A percentile compares a stretch with the other conserved stretches of the same genome.
These are phyloP conservation scores for Drosophila arizonae DNA, from an alignment of 1,140 invertebrate genomes.

Conservation along the genomic window DNA sequence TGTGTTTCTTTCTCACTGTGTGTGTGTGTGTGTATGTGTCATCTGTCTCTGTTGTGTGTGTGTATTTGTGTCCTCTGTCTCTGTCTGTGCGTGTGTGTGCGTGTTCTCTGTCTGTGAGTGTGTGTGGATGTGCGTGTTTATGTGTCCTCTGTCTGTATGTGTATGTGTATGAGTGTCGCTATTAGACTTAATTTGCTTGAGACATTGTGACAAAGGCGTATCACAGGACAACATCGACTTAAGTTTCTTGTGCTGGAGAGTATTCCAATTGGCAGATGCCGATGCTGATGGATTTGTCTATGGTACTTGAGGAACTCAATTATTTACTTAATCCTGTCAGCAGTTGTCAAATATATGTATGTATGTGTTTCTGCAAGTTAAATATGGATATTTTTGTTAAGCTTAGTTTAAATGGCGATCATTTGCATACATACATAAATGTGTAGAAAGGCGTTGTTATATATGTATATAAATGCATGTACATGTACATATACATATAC, in stretches of 20 bases:
- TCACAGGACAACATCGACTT: slow-evolving; percentile 41
- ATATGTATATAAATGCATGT: slow-evolving; percentile 23
- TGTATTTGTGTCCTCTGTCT: too few species aligned
- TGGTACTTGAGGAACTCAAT: slow-evolving; percentile 18
- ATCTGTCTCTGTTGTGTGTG: too few species aligned
- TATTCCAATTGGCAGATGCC: slow-evolving; percentile 1
- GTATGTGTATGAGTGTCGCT: not conserved
- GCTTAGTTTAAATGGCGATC: not conserved
- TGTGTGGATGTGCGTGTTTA: not conserved
- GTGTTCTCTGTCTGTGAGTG: too few species aligned
- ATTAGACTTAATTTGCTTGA: slow-evolving; percentile 12
- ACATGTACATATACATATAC: slow-evolving; percentile 1
- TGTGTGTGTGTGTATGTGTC: too few species aligned
- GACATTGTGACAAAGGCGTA: slow-evolving; percentile 32
- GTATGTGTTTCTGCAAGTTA: not conserved
- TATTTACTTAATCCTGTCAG: slow-evolving; percentile 13
- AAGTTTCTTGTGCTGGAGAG: not conserved
- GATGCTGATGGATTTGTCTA: not conserved
- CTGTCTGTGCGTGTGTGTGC: too few species aligned
- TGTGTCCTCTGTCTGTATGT: too few species aligned
- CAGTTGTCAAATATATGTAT: not conserved
- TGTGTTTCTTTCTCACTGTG: too few species aligned
- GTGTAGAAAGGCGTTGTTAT: slow-evolving; percentile 1
- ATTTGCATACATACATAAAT: slow-evolving; percentile 3
- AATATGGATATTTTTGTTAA: not conserved